Base-by-base conservation (phyloP, 1,140 invertebrate species). In the Tetramorium alpestre region DNA sequence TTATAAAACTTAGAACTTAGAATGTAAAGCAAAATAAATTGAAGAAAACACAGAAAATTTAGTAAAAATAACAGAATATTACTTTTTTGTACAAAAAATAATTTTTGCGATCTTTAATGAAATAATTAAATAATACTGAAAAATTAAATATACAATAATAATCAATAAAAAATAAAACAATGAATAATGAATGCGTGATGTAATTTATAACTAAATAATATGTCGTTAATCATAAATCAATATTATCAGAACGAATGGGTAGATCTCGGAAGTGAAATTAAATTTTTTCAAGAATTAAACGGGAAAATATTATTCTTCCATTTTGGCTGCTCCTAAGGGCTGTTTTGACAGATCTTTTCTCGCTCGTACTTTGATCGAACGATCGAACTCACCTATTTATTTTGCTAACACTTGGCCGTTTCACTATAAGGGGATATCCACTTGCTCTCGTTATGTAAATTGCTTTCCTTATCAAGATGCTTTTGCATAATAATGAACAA, bases 271-370 rank as follows among this genome's bases (percentile, higher is more conserved):
- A 49, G n/a, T 49, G 0, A 33, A 69, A 47, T 51, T 16, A 67
- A 88, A 78, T 85, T 85, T 84, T 77, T 60, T 64, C 22, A 38
- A 85, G 56, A 11, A 75, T 38, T 47, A 75, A 73, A 33, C 54
- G 64, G 78, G 33, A 92, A 94, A 94, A 94, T 94, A 93, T 94
- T 94, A 90, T 94, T 86, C 72, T 94, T 94, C 90, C 90, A 93
- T 94, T 85, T 38, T 47, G 77, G 41, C 73, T 87, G 88, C 65
- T 92, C 72, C 77, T 25, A 54, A 70, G 56, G 18, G 69, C 49
- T 93, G 90, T 94, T 94, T 93, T 94, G 91, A 94, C 94, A 92
- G 92, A 91, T 88, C 49, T 85, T 90, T 85, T 77, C 88, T 87
- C 73, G 64, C 70, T 41, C 62, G 65, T 84, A 80, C 85, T 90